A percentile compares a stretch with the other conserved stretches of the same genome.
These are phyloP conservation scores for Drosophila paracracens DNA, from an alignment of 2,888 invertebrate genomes.

Conservation along the genomic window DNA sequence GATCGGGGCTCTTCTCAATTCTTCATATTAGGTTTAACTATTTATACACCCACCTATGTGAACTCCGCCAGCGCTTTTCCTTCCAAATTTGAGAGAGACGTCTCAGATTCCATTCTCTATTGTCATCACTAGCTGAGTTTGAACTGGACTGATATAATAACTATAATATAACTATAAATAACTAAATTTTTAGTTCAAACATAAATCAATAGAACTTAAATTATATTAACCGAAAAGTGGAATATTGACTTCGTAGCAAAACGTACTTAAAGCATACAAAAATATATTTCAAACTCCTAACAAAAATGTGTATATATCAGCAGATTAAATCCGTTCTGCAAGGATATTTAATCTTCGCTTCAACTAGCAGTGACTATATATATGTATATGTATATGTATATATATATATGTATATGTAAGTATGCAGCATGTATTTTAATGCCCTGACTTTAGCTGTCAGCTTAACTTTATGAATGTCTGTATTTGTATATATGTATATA, in stretches of 20 bases:
- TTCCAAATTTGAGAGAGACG: too few species aligned
- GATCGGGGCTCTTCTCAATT: conserved; percentile 36
- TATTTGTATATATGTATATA: background rate
- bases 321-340: background rate
- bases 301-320: background rate
- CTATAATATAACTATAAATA: too few species aligned
- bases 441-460: background rate
- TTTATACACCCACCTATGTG: background rate
- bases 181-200: too few species aligned
- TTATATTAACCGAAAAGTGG: background rate
- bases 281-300: background rate
- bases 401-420: background rate
- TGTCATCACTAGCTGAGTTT: background rate
- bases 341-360: background rate
- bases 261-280: background rate
- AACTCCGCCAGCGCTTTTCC: background rate
- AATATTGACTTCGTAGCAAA: background rate
- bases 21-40: background rate
- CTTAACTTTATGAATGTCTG: background rate
- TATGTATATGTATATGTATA: background rate
- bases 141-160: background rate
- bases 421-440: background rate
- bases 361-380: background rate
- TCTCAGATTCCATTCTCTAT: background rate
- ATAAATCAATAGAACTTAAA: background rate